Conservation (phyloP, 2,113 vertebrate genomes). For the Aythya baeri region DNA sequence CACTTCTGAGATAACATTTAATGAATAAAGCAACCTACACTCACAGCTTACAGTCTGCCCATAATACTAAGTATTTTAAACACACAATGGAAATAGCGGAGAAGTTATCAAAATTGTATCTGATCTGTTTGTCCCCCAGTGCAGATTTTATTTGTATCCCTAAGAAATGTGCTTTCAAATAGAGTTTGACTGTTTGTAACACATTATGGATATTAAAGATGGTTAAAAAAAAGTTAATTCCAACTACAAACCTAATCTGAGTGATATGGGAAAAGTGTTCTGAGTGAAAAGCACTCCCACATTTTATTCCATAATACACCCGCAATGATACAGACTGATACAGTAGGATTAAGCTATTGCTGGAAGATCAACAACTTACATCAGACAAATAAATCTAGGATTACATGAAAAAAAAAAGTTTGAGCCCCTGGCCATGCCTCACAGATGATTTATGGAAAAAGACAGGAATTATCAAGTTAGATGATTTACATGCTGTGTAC, state of each 20-base stretch:
- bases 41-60: not conserved
- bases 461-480: accelerated
- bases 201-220: not conserved
- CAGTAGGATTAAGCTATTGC: not conserved
- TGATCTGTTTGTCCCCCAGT: not conserved
- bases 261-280: not conserved
- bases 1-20: not conserved
- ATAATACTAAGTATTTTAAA: not conserved
- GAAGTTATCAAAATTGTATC: not conserved
- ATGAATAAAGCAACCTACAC: not conserved
- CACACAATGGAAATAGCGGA: not conserved
- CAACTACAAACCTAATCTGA: not conserved
- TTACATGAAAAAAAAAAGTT: not conserved
- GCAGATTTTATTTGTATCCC: not conserved
- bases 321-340: not conserved
- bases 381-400: not conserved
- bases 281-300: not conserved
- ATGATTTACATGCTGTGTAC: not conserved
- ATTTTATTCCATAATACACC: not conserved
- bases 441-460: not conserved
- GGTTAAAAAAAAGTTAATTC: not conserved
- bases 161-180: not conserved
- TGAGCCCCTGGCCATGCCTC: not conserved
- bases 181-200: not conserved
- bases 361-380: not conserved